phyloP scores from a whole-genome alignment of 64 coral and sea anemone species.

The Actinia equina region DNA sequence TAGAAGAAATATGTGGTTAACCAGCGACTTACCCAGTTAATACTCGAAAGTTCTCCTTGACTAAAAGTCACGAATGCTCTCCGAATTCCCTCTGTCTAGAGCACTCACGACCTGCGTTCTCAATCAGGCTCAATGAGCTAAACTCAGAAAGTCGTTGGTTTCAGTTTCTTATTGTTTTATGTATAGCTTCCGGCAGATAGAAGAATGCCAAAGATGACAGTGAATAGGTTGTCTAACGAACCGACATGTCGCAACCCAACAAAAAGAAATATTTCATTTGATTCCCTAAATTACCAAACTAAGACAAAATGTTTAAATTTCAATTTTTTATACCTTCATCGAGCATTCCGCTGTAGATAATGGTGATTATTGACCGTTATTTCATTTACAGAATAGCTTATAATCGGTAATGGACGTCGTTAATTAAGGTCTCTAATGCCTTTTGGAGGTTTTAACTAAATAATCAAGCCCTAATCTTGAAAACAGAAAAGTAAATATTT shows the following conservation, averaged over 20 bases:
- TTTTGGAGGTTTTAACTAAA: not conserved
- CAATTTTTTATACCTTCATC: not conserved
- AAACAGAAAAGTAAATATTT: not conserved
- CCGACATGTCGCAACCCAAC: not conserved
- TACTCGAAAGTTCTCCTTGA: not conserved
- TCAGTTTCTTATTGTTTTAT: not conserved
- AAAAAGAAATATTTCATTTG: not conserved
- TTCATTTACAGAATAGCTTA: not conserved
- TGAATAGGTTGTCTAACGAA: not conserved
- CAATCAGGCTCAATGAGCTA: not conserved
- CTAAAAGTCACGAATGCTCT: not conserved
- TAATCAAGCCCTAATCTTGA: not conserved
- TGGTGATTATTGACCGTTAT: not conserved
- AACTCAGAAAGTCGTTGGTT: not conserved
- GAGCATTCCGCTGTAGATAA: not conserved
- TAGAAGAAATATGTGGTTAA: not conserved
- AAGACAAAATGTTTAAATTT: not conserved
- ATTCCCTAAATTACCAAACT: not conserved
- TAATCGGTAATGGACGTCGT: not conserved
- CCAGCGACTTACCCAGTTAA: conserved; percentile 4
- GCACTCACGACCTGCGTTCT: not conserved
- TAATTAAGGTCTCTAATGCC: not conserved
- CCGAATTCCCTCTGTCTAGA: not conserved
- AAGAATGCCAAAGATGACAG: not conserved
- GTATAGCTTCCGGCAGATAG: not conserved